Evolutionary conservation across 2,797 vertebrate species (phyloP).

Genomic region (Dicrostonyx torquatus): DNA sequence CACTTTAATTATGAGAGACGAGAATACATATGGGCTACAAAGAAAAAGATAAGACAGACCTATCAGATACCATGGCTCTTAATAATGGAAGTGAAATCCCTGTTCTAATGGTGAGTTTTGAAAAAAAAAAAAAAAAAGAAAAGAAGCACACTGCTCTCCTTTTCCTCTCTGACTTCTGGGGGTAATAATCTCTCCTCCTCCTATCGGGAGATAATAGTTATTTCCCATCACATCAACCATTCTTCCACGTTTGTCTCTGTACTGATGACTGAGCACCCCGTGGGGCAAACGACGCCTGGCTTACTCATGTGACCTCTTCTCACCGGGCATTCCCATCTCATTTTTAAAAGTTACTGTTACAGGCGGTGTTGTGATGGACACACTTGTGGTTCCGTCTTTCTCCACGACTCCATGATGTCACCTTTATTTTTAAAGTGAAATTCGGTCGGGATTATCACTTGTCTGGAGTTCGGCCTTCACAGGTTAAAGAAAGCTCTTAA

Average conservation of each 20-base stretch:
- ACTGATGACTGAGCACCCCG: not conserved
- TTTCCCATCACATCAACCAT: not conserved
- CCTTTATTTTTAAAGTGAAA: conserved; percentile 71
- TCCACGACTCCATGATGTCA: conserved; percentile 14
- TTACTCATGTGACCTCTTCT: conserved; percentile 24
- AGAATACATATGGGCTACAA: not conserved
- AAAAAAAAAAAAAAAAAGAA: not conserved
- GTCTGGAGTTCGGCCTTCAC: not conserved
- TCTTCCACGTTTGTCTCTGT: not conserved
- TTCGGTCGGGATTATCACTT: conserved; percentile 48
- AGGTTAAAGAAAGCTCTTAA: conserved; percentile 59
- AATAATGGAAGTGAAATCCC: not conserved
- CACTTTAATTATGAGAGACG: not conserved
- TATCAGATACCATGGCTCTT: not conserved
- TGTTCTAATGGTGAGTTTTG: not conserved
- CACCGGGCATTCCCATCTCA: not conserved
- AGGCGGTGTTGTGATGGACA: not conserved
- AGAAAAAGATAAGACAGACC: not conserved
- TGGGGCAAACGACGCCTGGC: not conserved
- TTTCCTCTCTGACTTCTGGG: not conserved
- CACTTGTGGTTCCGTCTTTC: conserved; percentile 28
- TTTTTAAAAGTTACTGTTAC: conserved; percentile 26
- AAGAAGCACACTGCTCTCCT: not conserved
- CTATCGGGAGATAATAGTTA: not conserved
- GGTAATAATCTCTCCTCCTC: not conserved